Base-by-base conservation (phyloP, 2,888 invertebrate genomes). In the Idaea straminata region DNA sequence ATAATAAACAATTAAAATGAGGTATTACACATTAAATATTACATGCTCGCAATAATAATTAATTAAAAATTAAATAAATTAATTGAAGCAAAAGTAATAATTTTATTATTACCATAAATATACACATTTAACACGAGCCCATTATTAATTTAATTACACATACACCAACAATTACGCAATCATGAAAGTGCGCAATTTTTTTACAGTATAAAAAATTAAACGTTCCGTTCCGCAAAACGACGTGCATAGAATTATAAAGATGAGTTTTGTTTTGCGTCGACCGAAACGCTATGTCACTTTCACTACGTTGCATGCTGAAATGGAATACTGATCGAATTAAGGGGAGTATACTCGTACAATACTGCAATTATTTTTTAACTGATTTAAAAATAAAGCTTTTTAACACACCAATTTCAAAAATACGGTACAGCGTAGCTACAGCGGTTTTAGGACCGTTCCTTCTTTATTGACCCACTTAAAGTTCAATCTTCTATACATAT, bases 281-380 rank as follows among this genome's bases (percentile, higher is more conserved):
- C 74, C 65, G 72, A 66, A 76, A 68, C 69, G 73, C 61, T 58
- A 63, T 64, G 64, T 61, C 61, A 74, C 74, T 75, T 74, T 76
- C 76, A 74, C 75, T 74, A 67, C 63, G 47, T 59, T 60, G 61
- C 70, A 68, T 62, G 66, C 64, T 68, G 68, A 67, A 67, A 67
- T 61, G 36, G 69, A 66, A 71, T 71, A 69, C 67, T 63, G 66
- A 68, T 67, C 35, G 57, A 59, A 59, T 25, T 59, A 59, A 16
- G 16, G 15, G 15, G 16, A 16, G 3, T 58, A 15, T 58, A n/a
- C n/a, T n/a, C n/a, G n/a, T n/a, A 7, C 47, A 47, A 47, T 47
- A 10, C 47, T 13, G 4, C 3, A 7, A 13, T 47, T 47, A 13
- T 47, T 4, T 6, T 47, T 7, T 5, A 47, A 13, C 13, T 1